Evolutionary conservation across 2,113 vertebrate species (phyloP).

Genomic region (Sardina pilchardus): DNA sequence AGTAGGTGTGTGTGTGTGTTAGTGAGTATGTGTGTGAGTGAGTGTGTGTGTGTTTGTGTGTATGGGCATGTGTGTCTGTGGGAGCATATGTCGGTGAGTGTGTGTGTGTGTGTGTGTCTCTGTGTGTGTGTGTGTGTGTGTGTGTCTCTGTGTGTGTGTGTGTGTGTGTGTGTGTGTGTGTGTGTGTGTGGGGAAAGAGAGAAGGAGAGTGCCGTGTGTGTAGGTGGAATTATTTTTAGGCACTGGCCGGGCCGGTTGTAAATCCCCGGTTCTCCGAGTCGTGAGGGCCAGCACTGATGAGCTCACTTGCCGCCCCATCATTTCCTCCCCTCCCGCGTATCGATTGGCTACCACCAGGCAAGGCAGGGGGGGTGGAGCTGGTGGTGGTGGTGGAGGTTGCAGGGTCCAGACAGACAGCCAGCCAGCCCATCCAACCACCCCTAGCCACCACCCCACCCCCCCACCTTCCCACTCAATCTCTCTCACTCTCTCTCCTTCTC

Average conservation of each 20-base stretch:
- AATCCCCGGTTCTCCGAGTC: conserved; percentile 33
- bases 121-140: conserved; percentile 1
- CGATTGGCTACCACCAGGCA: conserved; percentile 35
- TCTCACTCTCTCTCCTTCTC: neutral
- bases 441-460: neutral
- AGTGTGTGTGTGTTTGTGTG: neutral
- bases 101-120: conserved; percentile 11
- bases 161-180: neutral
- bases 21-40: neutral
- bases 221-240: conserved; percentile 48
- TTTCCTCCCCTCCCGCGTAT: conserved; percentile 31
- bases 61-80: neutral
- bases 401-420: conserved; percentile 34
- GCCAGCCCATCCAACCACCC: conserved; percentile 36
- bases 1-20: neutral
- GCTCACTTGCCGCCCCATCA: conserved; percentile 3
- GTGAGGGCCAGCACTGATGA: conserved; percentile 37
- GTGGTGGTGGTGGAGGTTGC: neutral
- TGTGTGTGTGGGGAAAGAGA: neutral
- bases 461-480: too few species aligned
- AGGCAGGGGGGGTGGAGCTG: neutral
- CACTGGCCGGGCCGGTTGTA: conserved; percentile 34
- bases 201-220: neutral
- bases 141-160: neutral
- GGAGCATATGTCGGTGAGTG: neutral